These are phyloP conservation scores for Chrysolina americana DNA, from an alignment of 2,888 invertebrate species.

Conservation along the genomic window DNA sequence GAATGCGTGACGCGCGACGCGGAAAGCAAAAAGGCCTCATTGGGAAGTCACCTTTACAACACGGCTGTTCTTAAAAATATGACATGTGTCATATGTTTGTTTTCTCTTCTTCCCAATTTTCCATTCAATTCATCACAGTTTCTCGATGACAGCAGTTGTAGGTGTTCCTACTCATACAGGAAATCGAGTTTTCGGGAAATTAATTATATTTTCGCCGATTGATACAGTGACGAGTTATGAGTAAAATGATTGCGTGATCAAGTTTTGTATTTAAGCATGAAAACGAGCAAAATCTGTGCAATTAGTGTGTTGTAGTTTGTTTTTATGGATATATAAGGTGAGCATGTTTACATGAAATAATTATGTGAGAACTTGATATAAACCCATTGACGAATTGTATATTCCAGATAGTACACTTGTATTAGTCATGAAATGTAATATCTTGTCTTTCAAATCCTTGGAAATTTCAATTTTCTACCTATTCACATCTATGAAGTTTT, in stretches of 20 bases:
- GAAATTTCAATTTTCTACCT: too few relatives aligned
- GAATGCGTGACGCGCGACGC: too few relatives aligned
- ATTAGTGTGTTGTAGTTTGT: neutral
- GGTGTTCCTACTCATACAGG: neutral
- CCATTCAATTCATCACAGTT: neutral
- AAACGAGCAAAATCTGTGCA: neutral
- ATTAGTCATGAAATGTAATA: too few relatives aligned
- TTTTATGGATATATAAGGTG: conserved; percentile 19
- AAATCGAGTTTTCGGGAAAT: neutral
- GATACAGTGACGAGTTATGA: neutral
- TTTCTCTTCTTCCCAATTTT: too few relatives aligned
- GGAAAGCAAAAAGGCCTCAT: too few relatives aligned
- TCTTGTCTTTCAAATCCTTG: too few relatives aligned
- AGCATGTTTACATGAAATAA: neutral
- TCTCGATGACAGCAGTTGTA: neutral
- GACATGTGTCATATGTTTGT: too few relatives aligned
- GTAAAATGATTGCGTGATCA: conserved; percentile 1
- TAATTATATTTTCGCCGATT: neutral
- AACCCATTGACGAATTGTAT: too few relatives aligned
- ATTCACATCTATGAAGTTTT: too few relatives aligned
- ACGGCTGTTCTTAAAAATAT: too few relatives aligned
- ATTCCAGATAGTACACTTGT: too few relatives aligned
- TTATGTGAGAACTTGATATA: neutral
- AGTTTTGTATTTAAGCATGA: neutral
- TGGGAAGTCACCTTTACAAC: too few relatives aligned